Evolutionary conservation across 2,888 invertebrate species (phyloP).

Genomic region (Orthosia gracilis): DNA sequence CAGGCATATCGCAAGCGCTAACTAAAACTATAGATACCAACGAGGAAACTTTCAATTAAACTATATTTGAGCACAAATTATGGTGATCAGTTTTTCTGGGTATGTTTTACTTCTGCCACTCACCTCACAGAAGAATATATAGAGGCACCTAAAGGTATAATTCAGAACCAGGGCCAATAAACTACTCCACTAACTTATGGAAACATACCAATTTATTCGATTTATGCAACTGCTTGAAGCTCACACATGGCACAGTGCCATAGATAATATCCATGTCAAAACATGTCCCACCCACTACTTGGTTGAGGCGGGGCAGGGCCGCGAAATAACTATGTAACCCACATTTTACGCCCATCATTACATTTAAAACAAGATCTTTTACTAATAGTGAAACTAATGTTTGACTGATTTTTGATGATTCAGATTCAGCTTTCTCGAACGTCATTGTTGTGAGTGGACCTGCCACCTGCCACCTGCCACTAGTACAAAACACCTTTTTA

Average conservation of each 20-base stretch:
- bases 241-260: constrained; percentile 30
- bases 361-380: not conserved
- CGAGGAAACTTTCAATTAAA: too few species aligned
- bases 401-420: not conserved
- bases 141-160: too few species aligned
- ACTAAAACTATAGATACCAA: too few species aligned
- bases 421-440: not conserved
- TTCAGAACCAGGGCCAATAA: not conserved
- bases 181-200: not conserved
- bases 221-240: constrained; percentile 20
- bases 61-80: too few species aligned
- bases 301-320: constrained; percentile 28
- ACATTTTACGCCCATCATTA: constrained; percentile 22
- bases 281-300: constrained; percentile 27
- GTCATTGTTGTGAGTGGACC: too few species aligned
- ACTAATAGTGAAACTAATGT: not conserved
- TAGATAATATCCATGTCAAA: constrained; percentile 34
- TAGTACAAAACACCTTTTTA: too few species aligned
- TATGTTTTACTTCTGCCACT: too few species aligned
- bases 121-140: too few species aligned
- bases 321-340: constrained; percentile 10
- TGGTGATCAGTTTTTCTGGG: too few species aligned
- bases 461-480: too few species aligned
- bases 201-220: not conserved
- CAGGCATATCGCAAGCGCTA: too few species aligned